Evolutionary conservation across 53 echinoderm and acorn worm species (phyloP).

Genomic region (Echinarachnius parma): DNA sequence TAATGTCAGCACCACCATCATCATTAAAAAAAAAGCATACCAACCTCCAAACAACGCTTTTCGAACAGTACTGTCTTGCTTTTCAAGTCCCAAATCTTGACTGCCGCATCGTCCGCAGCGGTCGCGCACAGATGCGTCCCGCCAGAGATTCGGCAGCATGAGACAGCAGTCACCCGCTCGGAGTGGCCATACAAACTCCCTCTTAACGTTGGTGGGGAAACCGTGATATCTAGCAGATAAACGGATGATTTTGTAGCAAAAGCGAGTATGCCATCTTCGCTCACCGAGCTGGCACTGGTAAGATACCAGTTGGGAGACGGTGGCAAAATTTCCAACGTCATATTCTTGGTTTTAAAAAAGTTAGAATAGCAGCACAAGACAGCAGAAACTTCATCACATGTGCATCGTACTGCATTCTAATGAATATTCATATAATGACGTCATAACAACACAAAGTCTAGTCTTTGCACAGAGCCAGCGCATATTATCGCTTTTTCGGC

Average conservation of each 20-base stretch:
- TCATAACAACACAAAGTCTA: too few species aligned
- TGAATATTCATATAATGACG: too few species aligned
- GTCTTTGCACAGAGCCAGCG: too few species aligned
- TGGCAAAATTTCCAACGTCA: constrained; percentile 69
- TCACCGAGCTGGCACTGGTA: constrained; percentile 66
- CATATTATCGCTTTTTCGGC: too few species aligned
- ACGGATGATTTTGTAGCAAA: constrained; percentile 75
- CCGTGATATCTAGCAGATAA: constrained; percentile 60
- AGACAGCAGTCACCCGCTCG: constrained; percentile 74
- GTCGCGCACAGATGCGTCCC: constrained; percentile 61
- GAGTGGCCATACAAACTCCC: constrained; percentile 74
- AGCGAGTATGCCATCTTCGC: constrained; percentile 66
- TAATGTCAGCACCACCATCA: too few species aligned
- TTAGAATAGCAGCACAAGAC: too few species aligned
- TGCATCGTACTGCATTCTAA: too few species aligned
- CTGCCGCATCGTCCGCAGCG: constrained; percentile 66
- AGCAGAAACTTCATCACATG: too few species aligned
- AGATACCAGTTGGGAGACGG: constrained; percentile 97
- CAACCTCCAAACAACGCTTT: constrained; percentile 73
- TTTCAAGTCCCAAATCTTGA: constrained; percentile 78
- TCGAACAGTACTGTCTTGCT: constrained; percentile 50
- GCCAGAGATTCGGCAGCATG: constrained; percentile 53
- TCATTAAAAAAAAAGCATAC: too few species aligned
- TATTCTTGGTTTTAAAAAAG: too few species aligned
- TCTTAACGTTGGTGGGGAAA: constrained; percentile 56